Evolutionary conservation across 1,140 invertebrate species (phyloP).

Genomic region (Vollenhovia emeryi): DNA sequence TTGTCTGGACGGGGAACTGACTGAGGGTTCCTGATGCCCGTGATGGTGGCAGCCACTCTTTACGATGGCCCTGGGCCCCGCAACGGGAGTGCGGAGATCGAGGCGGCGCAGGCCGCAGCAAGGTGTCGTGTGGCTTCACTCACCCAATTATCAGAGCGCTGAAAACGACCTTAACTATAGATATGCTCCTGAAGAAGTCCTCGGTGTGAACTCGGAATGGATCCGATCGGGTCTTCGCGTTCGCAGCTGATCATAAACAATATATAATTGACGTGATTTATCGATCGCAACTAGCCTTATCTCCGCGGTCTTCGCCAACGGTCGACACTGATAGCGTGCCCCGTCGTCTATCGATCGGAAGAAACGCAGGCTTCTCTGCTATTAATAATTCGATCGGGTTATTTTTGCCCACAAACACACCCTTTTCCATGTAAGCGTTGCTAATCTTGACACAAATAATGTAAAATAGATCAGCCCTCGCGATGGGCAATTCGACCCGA

Average conservation of each 20-base stretch:
- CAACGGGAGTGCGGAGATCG: constrained; percentile 41
- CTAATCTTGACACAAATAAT: not conserved
- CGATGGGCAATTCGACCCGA: too few relatives aligned
- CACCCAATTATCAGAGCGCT: constrained; percentile 83
- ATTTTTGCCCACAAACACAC: too few relatives aligned
- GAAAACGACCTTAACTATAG: constrained; percentile 70
- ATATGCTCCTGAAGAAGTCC: constrained; percentile 49
- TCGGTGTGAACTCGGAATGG: constrained; percentile 3
- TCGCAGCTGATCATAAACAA: constrained; percentile 80
- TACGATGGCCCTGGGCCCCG: constrained; percentile 68
- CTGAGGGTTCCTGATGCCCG: constrained; percentile 78
- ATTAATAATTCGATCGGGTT: not conserved
- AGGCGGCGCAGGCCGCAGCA: constrained; percentile 45
- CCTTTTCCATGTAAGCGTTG: too few relatives aligned
- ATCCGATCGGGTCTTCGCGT: constrained; percentile 5
- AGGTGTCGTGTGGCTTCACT: constrained; percentile 79
- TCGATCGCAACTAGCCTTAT: constrained; percentile 43
- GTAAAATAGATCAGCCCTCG: not conserved
- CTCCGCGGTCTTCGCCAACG: constrained; percentile 62
- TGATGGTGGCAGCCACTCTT: constrained; percentile 82
- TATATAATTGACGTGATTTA: constrained; percentile 84
- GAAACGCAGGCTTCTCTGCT: not conserved
- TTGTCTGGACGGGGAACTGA: constrained; percentile 78
- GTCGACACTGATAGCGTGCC: constrained; percentile 64
- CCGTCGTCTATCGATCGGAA: not conserved